These are phyloP conservation scores for Ctenomys sociabilis DNA, from an alignment of 2,113 vertebrate genomes.

Conservation along the genomic window DNA sequence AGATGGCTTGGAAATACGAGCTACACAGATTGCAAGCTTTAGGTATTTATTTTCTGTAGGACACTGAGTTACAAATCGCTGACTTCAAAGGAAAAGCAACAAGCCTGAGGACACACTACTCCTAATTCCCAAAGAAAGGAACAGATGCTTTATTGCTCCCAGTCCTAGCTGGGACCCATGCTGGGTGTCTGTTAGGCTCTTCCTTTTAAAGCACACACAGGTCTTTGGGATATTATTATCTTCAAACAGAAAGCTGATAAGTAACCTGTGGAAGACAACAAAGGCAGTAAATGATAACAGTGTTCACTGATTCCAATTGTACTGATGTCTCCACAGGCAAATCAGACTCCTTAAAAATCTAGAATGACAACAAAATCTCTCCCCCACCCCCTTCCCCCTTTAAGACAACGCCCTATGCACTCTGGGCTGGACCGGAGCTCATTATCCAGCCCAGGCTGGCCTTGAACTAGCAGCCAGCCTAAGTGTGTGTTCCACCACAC, in stretches of 20 bases:
- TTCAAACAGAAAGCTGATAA: not conserved
- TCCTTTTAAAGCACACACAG: not conserved
- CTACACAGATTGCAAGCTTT: not conserved
- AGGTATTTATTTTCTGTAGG: slow-evolving; percentile 10
- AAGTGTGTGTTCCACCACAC: not conserved
- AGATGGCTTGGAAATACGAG: not conserved
- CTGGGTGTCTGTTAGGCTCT: not conserved
- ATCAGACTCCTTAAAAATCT: not conserved
- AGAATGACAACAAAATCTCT: not conserved
- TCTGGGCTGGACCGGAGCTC: not conserved
- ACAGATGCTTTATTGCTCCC: not conserved
- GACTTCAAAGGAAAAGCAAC: not conserved
- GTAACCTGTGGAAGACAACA: not conserved
- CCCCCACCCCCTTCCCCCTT: not conserved
- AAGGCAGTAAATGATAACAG: not conserved
- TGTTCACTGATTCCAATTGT: not conserved
- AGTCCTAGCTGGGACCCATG: not conserved
- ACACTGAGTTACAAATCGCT: not conserved
- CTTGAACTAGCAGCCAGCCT: not conserved
- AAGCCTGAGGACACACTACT: not conserved
- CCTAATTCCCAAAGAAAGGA: not conserved
- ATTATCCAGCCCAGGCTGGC: not conserved
- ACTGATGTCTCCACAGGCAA: not conserved
- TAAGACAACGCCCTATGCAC: not conserved
- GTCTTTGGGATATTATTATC: not conserved